Evolutionary conservation across 1,140 invertebrate species (phyloP).

Genomic region (Calephelis nemesis): DNA sequence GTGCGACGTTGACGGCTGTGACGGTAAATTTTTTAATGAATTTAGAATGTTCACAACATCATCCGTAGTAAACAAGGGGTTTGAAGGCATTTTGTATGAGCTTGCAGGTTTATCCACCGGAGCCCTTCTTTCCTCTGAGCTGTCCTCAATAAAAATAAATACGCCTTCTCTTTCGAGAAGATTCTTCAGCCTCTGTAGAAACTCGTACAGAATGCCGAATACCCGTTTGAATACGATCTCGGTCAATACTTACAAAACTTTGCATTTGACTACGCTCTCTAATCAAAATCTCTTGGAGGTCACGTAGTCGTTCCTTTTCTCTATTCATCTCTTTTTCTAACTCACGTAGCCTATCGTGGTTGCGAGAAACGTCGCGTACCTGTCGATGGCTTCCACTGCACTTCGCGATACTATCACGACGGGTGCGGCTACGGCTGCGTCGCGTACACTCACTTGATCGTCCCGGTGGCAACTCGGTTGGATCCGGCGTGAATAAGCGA

Average conservation of each 20-base stretch:
- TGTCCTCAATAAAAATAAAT: no score
- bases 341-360: background rate
- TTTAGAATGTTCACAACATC: conserved; percentile 29
- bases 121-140: background rate
- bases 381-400: background rate
- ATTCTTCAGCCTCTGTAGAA: no score
- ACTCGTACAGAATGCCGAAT: no score
- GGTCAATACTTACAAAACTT: no score
- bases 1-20: conserved; percentile 18
- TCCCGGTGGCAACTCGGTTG: no score
- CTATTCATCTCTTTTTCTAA: background rate
- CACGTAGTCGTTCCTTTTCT: background rate
- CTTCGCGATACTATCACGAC: background rate
- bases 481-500: no score
- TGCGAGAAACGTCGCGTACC: background rate
- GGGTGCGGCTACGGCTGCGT: background rate
- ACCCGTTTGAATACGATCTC: no score
- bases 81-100: background rate
- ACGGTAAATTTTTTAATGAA: conserved; percentile 19
- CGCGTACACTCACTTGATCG: no score
- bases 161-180: no score
- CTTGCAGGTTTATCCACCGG: background rate
- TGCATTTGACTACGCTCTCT: background rate
- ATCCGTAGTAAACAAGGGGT: conserved; percentile 26
- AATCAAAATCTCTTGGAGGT: background rate